Evolutionary conservation across 2,113 vertebrate species (phyloP).

Genomic region (Oreochromis aureus): DNA sequence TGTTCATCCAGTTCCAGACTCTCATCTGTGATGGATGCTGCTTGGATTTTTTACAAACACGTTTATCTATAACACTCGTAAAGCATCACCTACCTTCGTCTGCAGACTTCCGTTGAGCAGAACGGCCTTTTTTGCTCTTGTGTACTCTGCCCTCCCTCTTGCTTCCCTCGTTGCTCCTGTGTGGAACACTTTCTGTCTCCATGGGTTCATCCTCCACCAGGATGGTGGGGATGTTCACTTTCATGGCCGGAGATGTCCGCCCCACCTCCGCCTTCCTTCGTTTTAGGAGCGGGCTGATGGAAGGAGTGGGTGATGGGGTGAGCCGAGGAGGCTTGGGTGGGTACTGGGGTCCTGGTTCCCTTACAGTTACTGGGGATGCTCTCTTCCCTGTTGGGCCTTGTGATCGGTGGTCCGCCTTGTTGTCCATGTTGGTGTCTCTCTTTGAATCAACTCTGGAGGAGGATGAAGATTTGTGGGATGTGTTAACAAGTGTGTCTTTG

Average conservation of each 20-base stretch:
- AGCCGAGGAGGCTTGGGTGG: conserved; percentile 34
- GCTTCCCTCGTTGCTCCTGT: conserved; percentile 52
- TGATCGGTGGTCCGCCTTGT: neutral
- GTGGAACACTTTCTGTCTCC: conserved; percentile 50
- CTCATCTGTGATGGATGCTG: neutral
- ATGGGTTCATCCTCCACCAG: conserved; percentile 59
- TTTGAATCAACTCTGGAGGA: neutral
- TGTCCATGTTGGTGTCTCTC: neutral
- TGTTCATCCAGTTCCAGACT: neutral
- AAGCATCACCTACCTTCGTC: conserved; percentile 76
- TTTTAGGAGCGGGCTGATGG: conserved; percentile 54
- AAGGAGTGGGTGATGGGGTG: conserved; percentile 24
- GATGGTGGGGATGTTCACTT: conserved; percentile 56
- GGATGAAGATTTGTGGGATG: neutral
- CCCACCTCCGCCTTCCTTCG: conserved; percentile 61
- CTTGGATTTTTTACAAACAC: neutral
- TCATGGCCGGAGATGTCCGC: neutral
- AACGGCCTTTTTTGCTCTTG: conserved; percentile 60
- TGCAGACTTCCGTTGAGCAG: conserved; percentile 70
- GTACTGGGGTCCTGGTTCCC: conserved; percentile 3
- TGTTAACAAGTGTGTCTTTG: conserved; percentile 1
- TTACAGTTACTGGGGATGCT: neutral
- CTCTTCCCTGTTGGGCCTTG: conserved; percentile 15
- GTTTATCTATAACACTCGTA: neutral
- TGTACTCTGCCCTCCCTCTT: conserved; percentile 54